These are phyloP conservation scores for Phenacoccus solenopsis DNA, from an alignment of 1,140 invertebrate genomes.

Conservation along the genomic window DNA sequence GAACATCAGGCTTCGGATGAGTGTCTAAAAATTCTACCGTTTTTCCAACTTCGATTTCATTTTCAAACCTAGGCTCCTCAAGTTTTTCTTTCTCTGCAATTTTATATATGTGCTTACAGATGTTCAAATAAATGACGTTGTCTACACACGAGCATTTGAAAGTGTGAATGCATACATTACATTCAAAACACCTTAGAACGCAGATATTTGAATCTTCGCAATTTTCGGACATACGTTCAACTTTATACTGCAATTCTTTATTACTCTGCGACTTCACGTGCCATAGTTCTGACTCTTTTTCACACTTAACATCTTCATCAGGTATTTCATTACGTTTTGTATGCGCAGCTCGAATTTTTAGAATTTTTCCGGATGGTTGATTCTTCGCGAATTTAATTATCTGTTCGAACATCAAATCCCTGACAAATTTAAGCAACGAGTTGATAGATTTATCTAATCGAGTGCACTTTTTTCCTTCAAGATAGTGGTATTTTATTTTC, in stretches of 20 bases:
- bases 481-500: constrained; percentile 20
- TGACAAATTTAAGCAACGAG: constrained; percentile 11
- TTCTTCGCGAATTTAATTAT: constrained; percentile 15
- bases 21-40: neutral
- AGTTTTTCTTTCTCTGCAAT: neutral
- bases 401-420: constrained; percentile 11
- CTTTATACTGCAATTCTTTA: neutral
- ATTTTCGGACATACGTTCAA: neutral
- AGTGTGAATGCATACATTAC: constrained; percentile 13
- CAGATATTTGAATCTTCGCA: constrained; percentile 4
- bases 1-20: neutral
- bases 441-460: constrained; percentile 20
- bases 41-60: neutral
- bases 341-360: neutral
- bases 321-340: neutral
- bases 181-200: constrained; percentile 10
- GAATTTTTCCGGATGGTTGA: neutral
- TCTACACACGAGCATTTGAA: constrained; percentile 15
- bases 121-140: constrained; percentile 6
- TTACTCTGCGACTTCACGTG: constrained; percentile 9
- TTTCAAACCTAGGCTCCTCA: neutral
- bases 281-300: neutral
- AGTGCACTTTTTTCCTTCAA: constrained; percentile 19
- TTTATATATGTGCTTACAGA: constrained; percentile 18
- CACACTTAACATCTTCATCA: neutral